Evolutionary conservation across 2,888 invertebrate species (phyloP), one percentile per base, ranked within the genome.

Genomic region (Ferrisia virgata): DNA sequence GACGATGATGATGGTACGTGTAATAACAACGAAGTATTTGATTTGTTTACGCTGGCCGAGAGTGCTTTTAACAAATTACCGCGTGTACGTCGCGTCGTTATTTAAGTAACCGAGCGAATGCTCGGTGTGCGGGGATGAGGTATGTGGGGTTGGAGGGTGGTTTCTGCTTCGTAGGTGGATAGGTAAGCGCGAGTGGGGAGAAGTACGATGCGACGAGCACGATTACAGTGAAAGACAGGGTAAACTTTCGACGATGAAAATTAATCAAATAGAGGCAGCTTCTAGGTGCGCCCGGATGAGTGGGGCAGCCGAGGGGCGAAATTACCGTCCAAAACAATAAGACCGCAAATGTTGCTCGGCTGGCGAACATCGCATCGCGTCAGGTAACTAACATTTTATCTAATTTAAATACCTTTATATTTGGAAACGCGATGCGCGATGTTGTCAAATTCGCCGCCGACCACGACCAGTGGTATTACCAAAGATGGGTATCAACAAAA

Each of bases 21-120:
- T 18, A 47, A 47, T 18, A 47, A 47, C 47, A 47, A 6, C 47
- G 18, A 4, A 18, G 28, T 64, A 28, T 64, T 64, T 64, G 58
- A 64, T 64, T 64, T 64, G 58, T 64, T 64, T 64, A 64, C 58
- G 58, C 58, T 64, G 58, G 58, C 28, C 58, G 28, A 64, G 58
- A 22, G 58, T 64, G 58, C 58, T 64, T 64, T 64, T 64, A 64
- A 64, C 58, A 28, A 64, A 64, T 64, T 64, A 64, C 47, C 47
- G 18, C n/a, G 18, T 47, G 47, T 18, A 18, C 47, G 47, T 47
- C 47, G 47, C 47, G 47, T 47, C 47, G 47, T 47, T 47, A 47
- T 47, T 47, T 47, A 47, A 47, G 47, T 47, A 47, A 47, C 47
- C 47, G 8, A 47, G 8, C 47, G n/a, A 47, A 47, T 8, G 8